Evolutionary conservation across 1,140 invertebrate genomes (phyloP).

Genomic region (Proctacanthus coquilletti): DNA sequence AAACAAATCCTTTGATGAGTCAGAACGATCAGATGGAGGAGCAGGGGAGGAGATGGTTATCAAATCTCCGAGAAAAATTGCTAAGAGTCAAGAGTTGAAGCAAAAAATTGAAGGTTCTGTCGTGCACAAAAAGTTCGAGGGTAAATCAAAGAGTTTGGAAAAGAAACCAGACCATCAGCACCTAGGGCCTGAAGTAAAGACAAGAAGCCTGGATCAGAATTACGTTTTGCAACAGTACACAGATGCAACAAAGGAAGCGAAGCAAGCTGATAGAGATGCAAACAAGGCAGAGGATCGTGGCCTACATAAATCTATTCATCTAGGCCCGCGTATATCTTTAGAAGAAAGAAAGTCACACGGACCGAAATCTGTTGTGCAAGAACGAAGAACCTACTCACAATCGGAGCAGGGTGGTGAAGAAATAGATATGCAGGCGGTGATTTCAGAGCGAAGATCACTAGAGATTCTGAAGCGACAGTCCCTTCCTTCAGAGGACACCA

Average conservation of each 20-base stretch:
- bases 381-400: slow-evolving; percentile 17
- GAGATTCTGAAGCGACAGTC: slow-evolving; percentile 30
- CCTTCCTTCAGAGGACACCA: slow-evolving; percentile 22
- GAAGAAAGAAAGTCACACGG: slow-evolving; percentile 20
- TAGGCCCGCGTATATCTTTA: too few species aligned
- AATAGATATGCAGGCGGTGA: slow-evolving; percentile 42
- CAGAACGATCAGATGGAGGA: slow-evolving; percentile 35
- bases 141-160: slow-evolving; percentile 40
- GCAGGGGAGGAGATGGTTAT: slow-evolving; percentile 32
- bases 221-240: too few species aligned
- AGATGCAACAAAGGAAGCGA: too few species aligned
- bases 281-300: neutral
- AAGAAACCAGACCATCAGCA: slow-evolving; percentile 30
- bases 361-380: slow-evolving; percentile 13
- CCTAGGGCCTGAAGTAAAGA: slow-evolving; percentile 39
- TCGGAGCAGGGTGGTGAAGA: slow-evolving; percentile 25
- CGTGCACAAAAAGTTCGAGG: slow-evolving; percentile 35
- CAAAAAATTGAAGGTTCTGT: slow-evolving; percentile 43
- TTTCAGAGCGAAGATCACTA: slow-evolving; percentile 40
- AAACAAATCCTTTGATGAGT: slow-evolving; percentile 41
- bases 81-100: slow-evolving; percentile 42
- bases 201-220: slow-evolving; percentile 38
- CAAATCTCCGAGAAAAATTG: slow-evolving; percentile 40
- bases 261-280: too few species aligned
- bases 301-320: too few species aligned